These are phyloP conservation scores for Drosophila rellima DNA, from an alignment of 2,888 invertebrate genomes.

Conservation along the genomic window DNA sequence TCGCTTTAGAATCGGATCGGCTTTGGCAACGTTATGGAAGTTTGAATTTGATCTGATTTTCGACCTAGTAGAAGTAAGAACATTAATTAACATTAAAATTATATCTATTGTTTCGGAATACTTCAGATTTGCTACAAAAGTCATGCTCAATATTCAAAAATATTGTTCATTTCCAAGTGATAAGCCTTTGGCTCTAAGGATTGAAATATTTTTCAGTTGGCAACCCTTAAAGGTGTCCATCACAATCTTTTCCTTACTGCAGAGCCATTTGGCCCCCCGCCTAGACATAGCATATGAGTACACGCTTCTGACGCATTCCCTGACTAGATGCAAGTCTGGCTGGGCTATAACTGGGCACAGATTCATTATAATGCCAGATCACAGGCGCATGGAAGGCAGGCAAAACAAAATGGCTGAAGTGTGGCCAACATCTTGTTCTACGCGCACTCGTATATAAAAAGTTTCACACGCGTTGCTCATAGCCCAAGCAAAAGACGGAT, in stretches of 20 bases:
- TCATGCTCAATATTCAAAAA: background rate
- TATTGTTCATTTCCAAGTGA: background rate
- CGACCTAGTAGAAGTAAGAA: no score
- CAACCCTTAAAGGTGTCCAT: conserved; percentile 1
- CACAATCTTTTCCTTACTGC: background rate
- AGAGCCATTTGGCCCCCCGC: conserved; percentile 12
- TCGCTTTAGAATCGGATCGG: no score
- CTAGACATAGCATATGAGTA: conserved; percentile 20
- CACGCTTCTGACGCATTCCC: conserved; percentile 78
- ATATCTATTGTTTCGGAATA: background rate
- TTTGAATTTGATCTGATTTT: no score
- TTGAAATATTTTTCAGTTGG: background rate
- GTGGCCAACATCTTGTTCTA: conserved; percentile 54
- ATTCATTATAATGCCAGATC: conserved; percentile 39
- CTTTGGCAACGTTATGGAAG: no score
- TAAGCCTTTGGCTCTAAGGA: background rate
- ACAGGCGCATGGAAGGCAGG: conserved; percentile 19
- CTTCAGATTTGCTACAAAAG: background rate
- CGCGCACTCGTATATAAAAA: conserved; percentile 36
- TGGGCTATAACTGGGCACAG: conserved; percentile 14
- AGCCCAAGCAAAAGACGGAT: conserved; percentile 52
- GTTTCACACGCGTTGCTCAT: conserved; percentile 76
- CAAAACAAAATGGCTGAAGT: conserved; percentile 78
- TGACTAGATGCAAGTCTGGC: conserved; percentile 26
- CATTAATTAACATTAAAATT: no score